These are phyloP conservation scores for Eunapius fragilis DNA, from an alignment of 37 sponge, comb jelly and placozoan genomes.

Conservation along the genomic window DNA sequence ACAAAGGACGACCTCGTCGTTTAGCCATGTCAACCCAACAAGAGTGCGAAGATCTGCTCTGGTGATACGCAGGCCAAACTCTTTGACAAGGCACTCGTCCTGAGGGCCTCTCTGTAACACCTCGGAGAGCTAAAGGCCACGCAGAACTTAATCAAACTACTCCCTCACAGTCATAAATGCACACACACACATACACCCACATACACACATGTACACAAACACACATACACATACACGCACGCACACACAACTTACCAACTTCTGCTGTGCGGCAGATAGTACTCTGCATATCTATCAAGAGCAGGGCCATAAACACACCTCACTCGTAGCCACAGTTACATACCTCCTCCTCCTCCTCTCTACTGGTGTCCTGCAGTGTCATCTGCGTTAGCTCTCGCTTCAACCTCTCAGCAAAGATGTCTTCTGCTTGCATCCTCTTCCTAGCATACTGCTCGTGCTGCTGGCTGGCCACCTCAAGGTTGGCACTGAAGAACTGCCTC, in stretches of 20 bases:
- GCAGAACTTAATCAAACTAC: not conserved
- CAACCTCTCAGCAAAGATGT: constrained; percentile 14
- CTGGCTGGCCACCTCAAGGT: not conserved
- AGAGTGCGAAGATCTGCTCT: constrained; percentile 78
- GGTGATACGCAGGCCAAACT: constrained; percentile 55
- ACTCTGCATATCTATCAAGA: not conserved
- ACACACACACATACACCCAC: not conserved
- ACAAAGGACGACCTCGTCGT: constrained; percentile 80
- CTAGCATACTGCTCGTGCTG: not conserved
- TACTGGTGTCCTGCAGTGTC: not conserved
- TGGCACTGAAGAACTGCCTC: not conserved
- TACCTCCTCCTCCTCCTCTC: not conserved
- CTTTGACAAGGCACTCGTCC: constrained; percentile 42
- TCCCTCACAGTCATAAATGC: not conserved
- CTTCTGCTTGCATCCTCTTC: constrained; percentile 29
- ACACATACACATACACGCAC: not conserved
- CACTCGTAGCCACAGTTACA: no score
- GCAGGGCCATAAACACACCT: not conserved
- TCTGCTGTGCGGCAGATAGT: constrained; percentile 5
- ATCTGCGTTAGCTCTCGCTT: not conserved
- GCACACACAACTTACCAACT: constrained; percentile 2
- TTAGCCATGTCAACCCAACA: constrained; percentile 75
- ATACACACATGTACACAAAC: not conserved
- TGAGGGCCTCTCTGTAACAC: not conserved
- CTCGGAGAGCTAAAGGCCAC: not conserved